Evolutionary conservation across 2,113 vertebrate species (phyloP).

Genomic region (Pagrus major): DNA sequence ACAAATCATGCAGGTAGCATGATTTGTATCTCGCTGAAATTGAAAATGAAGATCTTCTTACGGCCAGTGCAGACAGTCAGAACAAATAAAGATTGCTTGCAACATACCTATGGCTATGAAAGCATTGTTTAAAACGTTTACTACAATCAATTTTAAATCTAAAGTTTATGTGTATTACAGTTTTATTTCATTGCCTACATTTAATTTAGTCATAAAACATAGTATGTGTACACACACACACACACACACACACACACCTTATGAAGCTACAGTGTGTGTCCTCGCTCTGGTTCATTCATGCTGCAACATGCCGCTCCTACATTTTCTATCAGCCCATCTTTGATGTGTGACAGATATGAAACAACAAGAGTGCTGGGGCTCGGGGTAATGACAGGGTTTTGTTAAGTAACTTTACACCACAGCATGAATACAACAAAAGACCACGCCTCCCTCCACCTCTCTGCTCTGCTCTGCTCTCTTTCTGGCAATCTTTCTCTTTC

Average conservation of each 20-base stretch:
- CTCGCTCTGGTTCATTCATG: conserved; percentile 39
- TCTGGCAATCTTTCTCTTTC: conserved; percentile 33
- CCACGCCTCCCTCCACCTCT: conserved; percentile 58
- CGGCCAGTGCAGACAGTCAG: not conserved
- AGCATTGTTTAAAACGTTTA: too few relatives aligned
- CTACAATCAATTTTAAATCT: too few relatives aligned
- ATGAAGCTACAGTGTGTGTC: not conserved
- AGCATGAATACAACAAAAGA: conserved; percentile 43
- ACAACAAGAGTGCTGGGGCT: conserved; percentile 34
- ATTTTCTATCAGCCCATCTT: conserved; percentile 59
- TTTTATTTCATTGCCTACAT: not conserved
- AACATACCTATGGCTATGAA: not conserved
- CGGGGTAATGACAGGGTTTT: conserved; percentile 57
- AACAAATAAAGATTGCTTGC: not conserved
- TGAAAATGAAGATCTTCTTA: not conserved
- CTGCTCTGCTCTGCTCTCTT: conserved; percentile 19
- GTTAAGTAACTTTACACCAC: conserved; percentile 72
- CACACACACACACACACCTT: too few relatives aligned
- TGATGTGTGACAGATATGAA: conserved; percentile 56
- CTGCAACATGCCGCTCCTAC: conserved; percentile 45
- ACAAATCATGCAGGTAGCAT: too few relatives aligned
- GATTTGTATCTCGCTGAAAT: not conserved
- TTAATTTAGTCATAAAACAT: not conserved
- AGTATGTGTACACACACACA: too few relatives aligned
- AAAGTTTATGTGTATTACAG: not conserved